These are phyloP conservation scores for Hiodon tergisus DNA, from an alignment of 2,113 vertebrate genomes.

Conservation along the genomic window DNA sequence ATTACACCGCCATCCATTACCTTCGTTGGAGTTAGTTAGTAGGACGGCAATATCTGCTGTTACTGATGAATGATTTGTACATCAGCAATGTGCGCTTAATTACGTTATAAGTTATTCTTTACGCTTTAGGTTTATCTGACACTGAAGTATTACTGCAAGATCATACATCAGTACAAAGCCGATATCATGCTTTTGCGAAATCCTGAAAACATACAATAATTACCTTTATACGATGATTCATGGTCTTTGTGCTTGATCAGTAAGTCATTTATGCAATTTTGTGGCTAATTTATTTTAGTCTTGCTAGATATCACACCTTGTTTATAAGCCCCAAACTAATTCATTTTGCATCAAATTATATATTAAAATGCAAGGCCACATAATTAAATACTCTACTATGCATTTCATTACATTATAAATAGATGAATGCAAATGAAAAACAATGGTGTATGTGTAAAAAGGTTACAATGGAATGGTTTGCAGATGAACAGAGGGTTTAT, in stretches of 20 bases:
- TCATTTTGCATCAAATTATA: too few species aligned
- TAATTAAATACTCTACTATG: background rate
- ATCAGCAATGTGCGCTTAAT: background rate
- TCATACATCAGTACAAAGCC: conserved; percentile 16
- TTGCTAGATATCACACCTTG: conserved; percentile 10
- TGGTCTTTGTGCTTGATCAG: conserved; percentile 21
- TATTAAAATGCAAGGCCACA: background rate
- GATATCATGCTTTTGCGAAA: conserved; percentile 19
- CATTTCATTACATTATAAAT: conserved; percentile 7
- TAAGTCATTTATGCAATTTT: conserved; percentile 27
- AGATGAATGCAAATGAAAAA: conserved; percentile 6
- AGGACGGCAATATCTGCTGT: too few species aligned
- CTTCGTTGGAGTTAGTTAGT: too few species aligned
- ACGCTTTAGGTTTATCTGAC: conserved; percentile 20
- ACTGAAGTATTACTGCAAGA: conserved; percentile 24
- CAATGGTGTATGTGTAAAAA: background rate
- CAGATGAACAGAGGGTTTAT: conserved; percentile 30
- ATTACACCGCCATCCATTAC: too few species aligned
- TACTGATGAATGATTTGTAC: background rate
- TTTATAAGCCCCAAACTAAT: background rate
- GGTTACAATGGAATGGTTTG: background rate
- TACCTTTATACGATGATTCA: conserved; percentile 24
- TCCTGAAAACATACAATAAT: conserved; percentile 25
- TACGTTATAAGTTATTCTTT: conserved; percentile 2
- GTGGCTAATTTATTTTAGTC: conserved; percentile 9